phyloP scores from a whole-genome alignment of 2,888 invertebrate genomes.

The Strigamia maritima region DNA sequence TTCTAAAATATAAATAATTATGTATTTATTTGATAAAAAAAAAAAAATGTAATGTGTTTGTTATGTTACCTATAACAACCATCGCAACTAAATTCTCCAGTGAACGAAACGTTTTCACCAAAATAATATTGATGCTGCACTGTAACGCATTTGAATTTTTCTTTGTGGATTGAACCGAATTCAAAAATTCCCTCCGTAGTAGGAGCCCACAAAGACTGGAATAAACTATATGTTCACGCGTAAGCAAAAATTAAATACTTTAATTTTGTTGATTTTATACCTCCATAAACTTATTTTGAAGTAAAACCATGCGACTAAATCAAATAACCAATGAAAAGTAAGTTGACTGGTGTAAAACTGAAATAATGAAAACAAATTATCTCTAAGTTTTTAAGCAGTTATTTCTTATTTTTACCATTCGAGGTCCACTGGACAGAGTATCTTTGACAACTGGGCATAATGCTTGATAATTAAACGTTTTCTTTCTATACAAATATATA shows the following conservation, averaged over 20 bases:
- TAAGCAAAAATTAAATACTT: no score
- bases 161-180: conserved; percentile 6
- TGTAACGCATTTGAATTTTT: neutral
- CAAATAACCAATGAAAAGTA: neutral
- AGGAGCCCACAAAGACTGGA: neutral
- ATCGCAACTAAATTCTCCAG: neutral
- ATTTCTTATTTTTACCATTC: neutral
- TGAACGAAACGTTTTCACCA: neutral
- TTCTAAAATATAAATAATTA: conserved; percentile 9
- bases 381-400: neutral
- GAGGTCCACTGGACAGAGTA: neutral
- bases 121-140: conserved; percentile 17
- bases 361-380: neutral
- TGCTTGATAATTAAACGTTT: conserved; percentile 20
- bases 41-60: no score
- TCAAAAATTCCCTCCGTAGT: neutral
- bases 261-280: no score
- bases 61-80: neutral
- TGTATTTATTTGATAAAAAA: neutral
- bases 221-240: neutral
- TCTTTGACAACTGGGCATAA: neutral
- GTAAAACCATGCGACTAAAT: neutral
- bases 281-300: conserved; percentile 21
- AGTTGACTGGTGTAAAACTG: neutral
- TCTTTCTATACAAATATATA: neutral